phyloP scores from a whole-genome alignment of 2,888 invertebrate genomes.

The Incurvaria masculella region DNA sequence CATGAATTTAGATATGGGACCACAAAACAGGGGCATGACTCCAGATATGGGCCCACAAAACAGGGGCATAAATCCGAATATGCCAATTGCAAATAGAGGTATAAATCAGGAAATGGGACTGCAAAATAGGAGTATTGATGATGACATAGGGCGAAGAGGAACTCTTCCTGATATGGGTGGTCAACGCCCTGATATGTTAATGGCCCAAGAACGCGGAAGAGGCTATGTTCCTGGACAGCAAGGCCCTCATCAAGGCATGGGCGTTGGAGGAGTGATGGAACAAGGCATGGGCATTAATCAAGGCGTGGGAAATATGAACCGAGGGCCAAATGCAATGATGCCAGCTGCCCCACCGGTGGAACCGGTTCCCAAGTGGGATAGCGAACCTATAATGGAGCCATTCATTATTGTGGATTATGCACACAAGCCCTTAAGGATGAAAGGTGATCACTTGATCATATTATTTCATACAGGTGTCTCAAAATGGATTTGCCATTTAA shows the following conservation, averaged over 20 bases:
- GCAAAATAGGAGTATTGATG: too few species aligned
- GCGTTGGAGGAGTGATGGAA: too few species aligned
- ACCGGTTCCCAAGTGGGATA: slow-evolving; percentile 28
- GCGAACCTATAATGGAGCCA: slow-evolving; percentile 51
- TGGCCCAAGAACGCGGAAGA: background rate
- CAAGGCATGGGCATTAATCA: too few species aligned
- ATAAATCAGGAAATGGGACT: too few species aligned
- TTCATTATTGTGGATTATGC: slow-evolving; percentile 68
- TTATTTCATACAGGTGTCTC: too few species aligned
- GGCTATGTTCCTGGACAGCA: background rate
- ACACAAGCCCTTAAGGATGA: slow-evolving; percentile 56
- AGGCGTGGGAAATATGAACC: too few species aligned
- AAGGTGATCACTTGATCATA: slow-evolving; percentile 39
- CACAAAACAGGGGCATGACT: too few species aligned
- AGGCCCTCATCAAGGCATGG: background rate
- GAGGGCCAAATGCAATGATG: background rate
- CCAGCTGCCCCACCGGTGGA: background rate
- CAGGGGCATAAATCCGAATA: background rate
- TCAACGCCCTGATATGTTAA: background rate
- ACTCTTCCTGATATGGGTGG: background rate
- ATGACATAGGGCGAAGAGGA: too few species aligned
- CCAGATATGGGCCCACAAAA: too few species aligned
- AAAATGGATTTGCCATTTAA: too few species aligned
- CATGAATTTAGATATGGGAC: too few species aligned
- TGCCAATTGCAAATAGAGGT: too few species aligned